A percentile compares a stretch with the other conserved stretches of the same genome.
Evolutionary conservation across 2,113 vertebrate genomes (phyloP).

Genomic region (Synodontis membranacea): DNA sequence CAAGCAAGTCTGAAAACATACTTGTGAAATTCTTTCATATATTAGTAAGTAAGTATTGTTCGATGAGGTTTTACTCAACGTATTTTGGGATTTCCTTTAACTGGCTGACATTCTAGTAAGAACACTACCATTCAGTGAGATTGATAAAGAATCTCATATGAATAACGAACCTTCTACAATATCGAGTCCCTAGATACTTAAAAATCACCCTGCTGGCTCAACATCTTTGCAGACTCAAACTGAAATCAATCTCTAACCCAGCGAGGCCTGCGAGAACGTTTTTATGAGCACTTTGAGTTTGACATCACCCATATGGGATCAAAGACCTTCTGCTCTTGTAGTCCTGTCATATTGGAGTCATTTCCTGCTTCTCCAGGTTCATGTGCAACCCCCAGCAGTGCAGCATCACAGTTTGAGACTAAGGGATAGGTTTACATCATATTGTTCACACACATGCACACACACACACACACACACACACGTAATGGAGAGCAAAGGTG

Average conservation of each 20-base stretch:
- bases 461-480: not conserved
- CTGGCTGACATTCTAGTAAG: not conserved
- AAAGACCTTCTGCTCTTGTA: slow-evolving; percentile 53
- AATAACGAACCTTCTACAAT: not conserved
- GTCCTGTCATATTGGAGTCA: slow-evolving; percentile 69
- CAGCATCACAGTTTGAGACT: slow-evolving; percentile 1
- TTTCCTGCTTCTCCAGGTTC: slow-evolving; percentile 72
- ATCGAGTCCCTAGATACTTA: no score
- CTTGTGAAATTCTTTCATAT: not conserved
- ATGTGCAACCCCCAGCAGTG: slow-evolving; percentile 55
- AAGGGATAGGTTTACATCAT: slow-evolving; percentile 6
- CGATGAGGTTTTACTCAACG: not conserved
- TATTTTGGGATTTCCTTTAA: not conserved
- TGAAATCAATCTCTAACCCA: slow-evolving; percentile 5
- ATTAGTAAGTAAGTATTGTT: no score
- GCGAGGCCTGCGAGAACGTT: not conserved
- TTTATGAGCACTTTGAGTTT: not conserved
- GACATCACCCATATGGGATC: slow-evolving; percentile 45
- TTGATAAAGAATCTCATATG: not conserved
- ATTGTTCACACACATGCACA: slow-evolving; percentile 42
- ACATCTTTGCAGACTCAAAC: not conserved
- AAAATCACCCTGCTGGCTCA: not conserved
- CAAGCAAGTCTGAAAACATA: not conserved
- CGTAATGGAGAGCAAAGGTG: not conserved
- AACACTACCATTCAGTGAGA: not conserved